Conservation (phyloP, 2,888 invertebrate genomes). For the Oxystoma pomonae region DNA sequence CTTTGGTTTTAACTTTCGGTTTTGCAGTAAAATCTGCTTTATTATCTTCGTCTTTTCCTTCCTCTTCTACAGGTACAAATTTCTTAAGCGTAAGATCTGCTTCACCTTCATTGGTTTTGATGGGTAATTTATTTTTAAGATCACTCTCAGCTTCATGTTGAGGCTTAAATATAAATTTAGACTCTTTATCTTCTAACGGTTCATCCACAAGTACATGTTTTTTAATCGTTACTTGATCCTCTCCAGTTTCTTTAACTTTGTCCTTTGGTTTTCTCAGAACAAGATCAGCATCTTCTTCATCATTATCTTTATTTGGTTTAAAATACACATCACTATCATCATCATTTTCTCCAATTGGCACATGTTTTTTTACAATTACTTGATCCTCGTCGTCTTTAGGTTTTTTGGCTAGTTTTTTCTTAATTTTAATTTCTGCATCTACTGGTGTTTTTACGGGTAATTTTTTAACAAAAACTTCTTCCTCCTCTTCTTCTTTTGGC, state of each 20-base stretch:
- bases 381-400: slow-evolving; percentile 17
- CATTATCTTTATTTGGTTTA: slow-evolving; percentile 46
- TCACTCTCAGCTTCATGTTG: slow-evolving; percentile 26
- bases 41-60: slow-evolving; percentile 36
- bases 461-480: slow-evolving; percentile 30
- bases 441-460: slow-evolving; percentile 44
- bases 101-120: slow-evolving; percentile 27
- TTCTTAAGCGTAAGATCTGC: slow-evolving; percentile 37
- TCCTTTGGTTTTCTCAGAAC: slow-evolving; percentile 56
- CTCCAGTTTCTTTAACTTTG: slow-evolving; percentile 35
- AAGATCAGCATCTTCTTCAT: slow-evolving; percentile 62
- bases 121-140: slow-evolving; percentile 37
- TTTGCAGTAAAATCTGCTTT: slow-evolving; percentile 21
- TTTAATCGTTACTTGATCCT: too few species aligned
- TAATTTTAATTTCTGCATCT: slow-evolving; percentile 64
- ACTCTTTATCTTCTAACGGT: too few species aligned
- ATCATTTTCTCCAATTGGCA: slow-evolving; percentile 22
- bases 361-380: slow-evolving; percentile 39
- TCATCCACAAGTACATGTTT: too few species aligned
- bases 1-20: slow-evolving; percentile 19
- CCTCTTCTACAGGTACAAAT: slow-evolving; percentile 2
- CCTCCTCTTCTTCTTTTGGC: slow-evolving; percentile 25
- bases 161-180: too few species aligned
- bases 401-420: slow-evolving; percentile 56
- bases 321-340: too few species aligned